Conservation (phyloP, 92 coral and sea anemone genomes). For the Bergia sp. region DNA sequence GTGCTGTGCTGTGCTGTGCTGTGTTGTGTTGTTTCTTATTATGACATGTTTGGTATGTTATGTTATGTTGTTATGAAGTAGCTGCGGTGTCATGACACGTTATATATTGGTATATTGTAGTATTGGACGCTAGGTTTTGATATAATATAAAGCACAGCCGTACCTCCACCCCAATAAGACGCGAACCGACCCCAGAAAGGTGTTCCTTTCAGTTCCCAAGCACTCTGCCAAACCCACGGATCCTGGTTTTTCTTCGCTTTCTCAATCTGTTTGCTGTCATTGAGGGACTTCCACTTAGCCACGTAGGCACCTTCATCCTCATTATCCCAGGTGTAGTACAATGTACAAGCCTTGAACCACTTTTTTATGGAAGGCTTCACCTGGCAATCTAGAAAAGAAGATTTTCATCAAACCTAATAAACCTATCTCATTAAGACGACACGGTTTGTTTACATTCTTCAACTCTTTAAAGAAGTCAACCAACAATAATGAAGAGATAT, state of each 20-base stretch:
- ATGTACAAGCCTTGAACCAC: constrained; percentile 58
- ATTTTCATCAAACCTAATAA: background rate
- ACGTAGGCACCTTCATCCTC: constrained; percentile 72
- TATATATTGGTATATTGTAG: background rate
- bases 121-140: background rate
- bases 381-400: constrained; percentile 60
- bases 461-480: too few relatives aligned
- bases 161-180: constrained; percentile 95
- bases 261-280: constrained; percentile 52
- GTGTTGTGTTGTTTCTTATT: background rate
- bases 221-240: constrained; percentile 71
- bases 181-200: constrained; percentile 87
- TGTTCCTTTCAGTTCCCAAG: constrained; percentile 79
- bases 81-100: background rate
- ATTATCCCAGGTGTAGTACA: constrained; percentile 68
- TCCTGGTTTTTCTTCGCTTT: constrained; percentile 59
- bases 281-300: constrained; percentile 67
- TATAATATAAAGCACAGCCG: background rate
- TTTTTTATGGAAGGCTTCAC: constrained; percentile 38
- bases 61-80: background rate
- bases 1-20: background rate
- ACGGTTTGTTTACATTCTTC: too few relatives aligned
- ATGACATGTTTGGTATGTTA: background rate
- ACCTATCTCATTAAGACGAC: too few relatives aligned
- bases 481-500: too few relatives aligned